A percentile compares a stretch with the other conserved stretches of the same genome.
These are phyloP conservation scores for Triplophysa rosa DNA, from an alignment of 2,113 vertebrate species.

Conservation along the genomic window DNA sequence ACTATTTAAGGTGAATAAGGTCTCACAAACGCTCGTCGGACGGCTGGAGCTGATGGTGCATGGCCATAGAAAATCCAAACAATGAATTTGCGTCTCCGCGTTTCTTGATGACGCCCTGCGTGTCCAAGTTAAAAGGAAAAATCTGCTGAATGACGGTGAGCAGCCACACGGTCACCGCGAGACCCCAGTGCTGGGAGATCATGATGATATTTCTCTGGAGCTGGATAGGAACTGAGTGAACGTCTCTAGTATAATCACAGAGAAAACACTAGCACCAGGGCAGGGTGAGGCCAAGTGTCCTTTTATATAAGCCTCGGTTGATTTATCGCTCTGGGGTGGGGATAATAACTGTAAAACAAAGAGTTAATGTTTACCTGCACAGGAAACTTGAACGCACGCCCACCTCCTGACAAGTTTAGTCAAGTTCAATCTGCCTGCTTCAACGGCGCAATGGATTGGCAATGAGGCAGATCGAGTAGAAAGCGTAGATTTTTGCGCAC, in stretches of 20 bases:
- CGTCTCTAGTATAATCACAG: background rate
- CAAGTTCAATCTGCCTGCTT: background rate
- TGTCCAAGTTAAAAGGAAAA: constrained; percentile 83
- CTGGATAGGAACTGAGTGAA: background rate
- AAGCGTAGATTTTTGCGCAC: background rate
- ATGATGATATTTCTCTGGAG: constrained; percentile 3
- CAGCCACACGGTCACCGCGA: constrained; percentile 48
- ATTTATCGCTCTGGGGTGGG: constrained; percentile 29
- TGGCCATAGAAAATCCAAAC: constrained; percentile 88
- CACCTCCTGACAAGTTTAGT: background rate
- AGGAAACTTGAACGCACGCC: constrained; percentile 1
- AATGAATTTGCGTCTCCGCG: constrained; percentile 77
- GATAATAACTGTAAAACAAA: constrained; percentile 31
- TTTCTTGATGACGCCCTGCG: constrained; percentile 74
- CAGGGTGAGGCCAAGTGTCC: constrained; percentile 3
- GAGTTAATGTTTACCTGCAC: constrained; percentile 44
- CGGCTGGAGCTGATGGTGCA: constrained; percentile 84
- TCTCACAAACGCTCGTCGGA: constrained; percentile 81
- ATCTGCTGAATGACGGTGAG: constrained; percentile 42
- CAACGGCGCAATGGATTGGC: background rate
- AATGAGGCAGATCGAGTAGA: background rate
- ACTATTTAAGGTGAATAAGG: background rate
- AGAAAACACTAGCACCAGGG: background rate
- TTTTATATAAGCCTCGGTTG: background rate
- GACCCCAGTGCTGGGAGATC: background rate